Evolutionary conservation across 2,797 vertebrate genomes (phyloP).

Genomic region (Spatula versicolor): DNA sequence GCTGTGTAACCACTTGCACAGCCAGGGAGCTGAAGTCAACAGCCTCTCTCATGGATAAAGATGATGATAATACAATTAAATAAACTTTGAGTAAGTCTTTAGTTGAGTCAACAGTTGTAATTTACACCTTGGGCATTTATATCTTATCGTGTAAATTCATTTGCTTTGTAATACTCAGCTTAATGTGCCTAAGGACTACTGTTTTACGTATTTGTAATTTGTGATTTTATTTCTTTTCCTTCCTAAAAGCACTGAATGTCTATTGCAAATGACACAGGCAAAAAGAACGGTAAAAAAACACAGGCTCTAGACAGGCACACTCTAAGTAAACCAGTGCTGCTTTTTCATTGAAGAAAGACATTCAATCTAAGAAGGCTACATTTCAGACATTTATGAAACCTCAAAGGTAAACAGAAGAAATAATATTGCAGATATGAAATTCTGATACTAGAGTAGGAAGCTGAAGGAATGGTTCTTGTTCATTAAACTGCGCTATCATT

Average conservation of each 20-base stretch:
- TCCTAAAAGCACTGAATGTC: neutral
- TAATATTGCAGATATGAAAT: neutral
- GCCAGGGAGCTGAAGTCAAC: neutral
- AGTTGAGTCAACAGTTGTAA: neutral
- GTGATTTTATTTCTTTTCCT: neutral
- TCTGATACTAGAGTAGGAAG: neutral
- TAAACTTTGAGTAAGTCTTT: neutral
- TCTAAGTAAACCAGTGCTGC: neutral
- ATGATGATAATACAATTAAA: neutral
- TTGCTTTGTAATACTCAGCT: neutral
- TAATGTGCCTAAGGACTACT: neutral
- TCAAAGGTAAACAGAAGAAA: neutral
- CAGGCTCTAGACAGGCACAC: neutral
- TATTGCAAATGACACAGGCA: neutral
- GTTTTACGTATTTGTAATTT: neutral
- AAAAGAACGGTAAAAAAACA: neutral
- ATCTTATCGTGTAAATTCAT: neutral
- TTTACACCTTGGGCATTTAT: neutral
- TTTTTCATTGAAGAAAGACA: neutral
- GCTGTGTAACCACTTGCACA: neutral
- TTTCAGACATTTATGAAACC: neutral
- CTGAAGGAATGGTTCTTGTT: neutral
- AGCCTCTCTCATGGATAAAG: neutral
- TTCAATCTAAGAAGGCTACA: neutral
- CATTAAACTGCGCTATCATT: neutral